phyloP scores from a whole-genome alignment of 2,797 vertebrate species.

The Acanthiza pusilla region DNA sequence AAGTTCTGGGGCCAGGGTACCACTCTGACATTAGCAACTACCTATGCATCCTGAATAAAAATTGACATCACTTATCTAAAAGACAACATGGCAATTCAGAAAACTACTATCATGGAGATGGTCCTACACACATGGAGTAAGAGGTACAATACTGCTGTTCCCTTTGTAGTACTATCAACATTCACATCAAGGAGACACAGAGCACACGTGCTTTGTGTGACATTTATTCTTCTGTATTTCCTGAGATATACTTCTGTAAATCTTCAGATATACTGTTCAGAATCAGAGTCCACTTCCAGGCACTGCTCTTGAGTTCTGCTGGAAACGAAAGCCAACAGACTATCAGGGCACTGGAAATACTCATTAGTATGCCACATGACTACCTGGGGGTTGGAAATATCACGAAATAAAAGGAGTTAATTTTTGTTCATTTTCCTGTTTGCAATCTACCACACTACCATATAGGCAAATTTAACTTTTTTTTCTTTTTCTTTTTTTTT shows the following conservation, averaged over 20 bases:
- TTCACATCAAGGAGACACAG: not conserved
- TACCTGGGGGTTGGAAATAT: not conserved
- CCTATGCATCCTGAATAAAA: not conserved
- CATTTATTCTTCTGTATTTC: not conserved
- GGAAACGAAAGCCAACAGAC: not conserved
- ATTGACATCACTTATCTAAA: not conserved
- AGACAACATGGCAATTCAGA: not conserved
- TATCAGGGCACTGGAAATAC: not conserved
- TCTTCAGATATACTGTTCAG: not conserved
- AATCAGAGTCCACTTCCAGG: not conserved
- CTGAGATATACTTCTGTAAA: not conserved
- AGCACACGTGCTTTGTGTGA: not conserved
- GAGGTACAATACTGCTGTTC: rapidly evolving
- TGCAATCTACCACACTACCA: not conserved
- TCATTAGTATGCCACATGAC: not conserved
- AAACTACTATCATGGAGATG: not conserved
- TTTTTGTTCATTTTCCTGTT: not conserved
- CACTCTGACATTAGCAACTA: not conserved
- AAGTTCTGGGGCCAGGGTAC: not conserved
- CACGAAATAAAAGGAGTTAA: not conserved
- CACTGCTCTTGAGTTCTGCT: not conserved
- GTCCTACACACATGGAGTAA: not conserved
- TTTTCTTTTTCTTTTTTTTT: not conserved
- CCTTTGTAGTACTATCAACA: not conserved
- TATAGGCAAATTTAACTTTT: not conserved